These are phyloP conservation scores for Drosophila sproati DNA, from an alignment of 1,140 invertebrate genomes.

Conservation along the genomic window DNA sequence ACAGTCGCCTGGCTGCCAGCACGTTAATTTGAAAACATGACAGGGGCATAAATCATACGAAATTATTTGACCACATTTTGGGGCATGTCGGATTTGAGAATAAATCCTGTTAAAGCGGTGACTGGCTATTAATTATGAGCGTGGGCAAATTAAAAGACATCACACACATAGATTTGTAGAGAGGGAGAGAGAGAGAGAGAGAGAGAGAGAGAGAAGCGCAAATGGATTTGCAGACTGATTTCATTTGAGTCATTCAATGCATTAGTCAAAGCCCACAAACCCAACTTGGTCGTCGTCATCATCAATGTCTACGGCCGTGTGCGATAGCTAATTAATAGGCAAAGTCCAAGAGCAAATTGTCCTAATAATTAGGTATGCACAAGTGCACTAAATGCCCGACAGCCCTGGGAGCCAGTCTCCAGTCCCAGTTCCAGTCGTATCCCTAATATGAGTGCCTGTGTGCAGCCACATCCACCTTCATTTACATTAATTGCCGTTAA, in stretches of 20 bases:
- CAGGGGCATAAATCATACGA: constrained; percentile 55
- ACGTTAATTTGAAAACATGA: constrained; percentile 28
- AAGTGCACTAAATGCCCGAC: constrained; percentile 63
- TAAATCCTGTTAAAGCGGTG: constrained; percentile 55
- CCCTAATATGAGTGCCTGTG: constrained; percentile 13
- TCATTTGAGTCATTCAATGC: constrained; percentile 81
- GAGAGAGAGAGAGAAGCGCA: not conserved
- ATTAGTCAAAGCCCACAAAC: constrained; percentile 67
- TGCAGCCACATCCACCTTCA: constrained; percentile 67
- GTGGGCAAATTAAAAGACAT: constrained; percentile 71
- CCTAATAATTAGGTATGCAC: constrained; percentile 81
- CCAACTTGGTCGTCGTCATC: constrained; percentile 48
- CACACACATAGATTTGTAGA: constrained; percentile 8
- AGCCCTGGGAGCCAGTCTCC: constrained; percentile 12
- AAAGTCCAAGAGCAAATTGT: constrained; percentile 78
- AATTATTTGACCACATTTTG: constrained; percentile 34
- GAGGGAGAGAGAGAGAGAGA: not conserved
- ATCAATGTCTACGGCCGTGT: constrained; percentile 48
- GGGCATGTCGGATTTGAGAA: constrained; percentile 36
- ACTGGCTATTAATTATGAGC: constrained; percentile 73
- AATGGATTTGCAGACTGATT: constrained; percentile 60
- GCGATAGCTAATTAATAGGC: constrained; percentile 77
- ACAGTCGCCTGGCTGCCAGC: not conserved
- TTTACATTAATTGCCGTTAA: constrained; percentile 82
- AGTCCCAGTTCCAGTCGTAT: not conserved